Evolutionary conservation across 2,888 invertebrate genomes (phyloP), one percentile per base, ranked within the genome.

Genomic region (Leptogaster cylindrica): DNA sequence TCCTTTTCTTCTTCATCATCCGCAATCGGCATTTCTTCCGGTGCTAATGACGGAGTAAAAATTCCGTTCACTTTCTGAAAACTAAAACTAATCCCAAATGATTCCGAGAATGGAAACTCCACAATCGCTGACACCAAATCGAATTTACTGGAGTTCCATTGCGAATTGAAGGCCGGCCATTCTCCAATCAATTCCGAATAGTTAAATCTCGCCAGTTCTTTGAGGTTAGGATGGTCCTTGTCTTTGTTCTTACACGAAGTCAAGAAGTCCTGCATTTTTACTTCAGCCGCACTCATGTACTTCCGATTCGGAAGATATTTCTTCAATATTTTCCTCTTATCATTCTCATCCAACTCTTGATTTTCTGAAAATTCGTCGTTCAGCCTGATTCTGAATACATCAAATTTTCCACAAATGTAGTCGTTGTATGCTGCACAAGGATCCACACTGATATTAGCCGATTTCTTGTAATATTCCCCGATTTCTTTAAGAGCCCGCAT

Each of bases 401-500:
- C 25, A 12, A 55, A 18, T n/a, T 39, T 16, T 16, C 55, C 55
- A 20, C 55, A 55, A n/a, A 55, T 55, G 25, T 39, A 55, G 2
- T 39, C 36, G 12, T 55, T 55, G 23, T 39, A 55, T n/a, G 12
- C 36, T 1, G 12, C n/a, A n/a, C 55, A 55, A 6, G 55, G 55
- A 55, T 55, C 55, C 18, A 55, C 36, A 10, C 23, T 8, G 12
- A 6, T 5, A n/a, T 36, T 36, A 2, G 39, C 20, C 20, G 36
- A n/a, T 5, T 23, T 14, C 39, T 36, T 55, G n/a, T 36, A 12
- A 20, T 55, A 36, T 23, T 36, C 18, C 33, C 12, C 55, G 6
- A 55, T 55, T 39, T 55, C 55, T 14, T 20, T 36, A 14, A 55
- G n/a, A n/a, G n/a, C n/a, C n/a, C n/a, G n/a, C n/a, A n/a, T n/a